Evolutionary conservation across 1,140 invertebrate genomes (phyloP).

Genomic region (Trichomalopsis sarcophagae): DNA sequence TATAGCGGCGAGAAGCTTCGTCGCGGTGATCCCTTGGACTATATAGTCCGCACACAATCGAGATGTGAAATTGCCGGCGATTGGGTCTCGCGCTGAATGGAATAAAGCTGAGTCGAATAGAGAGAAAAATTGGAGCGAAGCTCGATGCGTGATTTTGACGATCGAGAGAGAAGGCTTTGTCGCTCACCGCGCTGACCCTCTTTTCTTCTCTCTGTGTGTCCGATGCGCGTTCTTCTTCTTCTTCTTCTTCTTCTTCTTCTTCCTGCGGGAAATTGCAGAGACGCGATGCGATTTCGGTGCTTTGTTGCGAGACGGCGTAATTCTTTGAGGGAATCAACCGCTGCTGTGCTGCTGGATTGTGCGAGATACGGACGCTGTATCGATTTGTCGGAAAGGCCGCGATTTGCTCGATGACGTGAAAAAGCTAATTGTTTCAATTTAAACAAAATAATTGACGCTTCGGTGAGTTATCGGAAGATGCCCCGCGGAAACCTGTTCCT

Average conservation of each 20-base stretch:
- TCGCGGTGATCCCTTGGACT: not conserved
- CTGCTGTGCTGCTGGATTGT: too few relatives aligned
- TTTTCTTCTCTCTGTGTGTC: not conserved
- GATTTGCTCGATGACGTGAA: too few relatives aligned
- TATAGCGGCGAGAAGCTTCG: not conserved
- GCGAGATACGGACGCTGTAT: too few relatives aligned
- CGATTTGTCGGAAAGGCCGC: too few relatives aligned
- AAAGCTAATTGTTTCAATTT: too few relatives aligned
- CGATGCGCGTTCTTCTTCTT: too few relatives aligned
- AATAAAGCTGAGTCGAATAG: not conserved
- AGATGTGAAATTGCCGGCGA: not conserved
- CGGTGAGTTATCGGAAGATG: too few relatives aligned
- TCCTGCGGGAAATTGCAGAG: not conserved
- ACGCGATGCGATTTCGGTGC: not conserved
- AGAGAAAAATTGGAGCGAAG: not conserved
- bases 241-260: too few relatives aligned
- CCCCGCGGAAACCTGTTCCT: too few relatives aligned
- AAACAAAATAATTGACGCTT: too few relatives aligned
- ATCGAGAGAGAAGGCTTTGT: not conserved
- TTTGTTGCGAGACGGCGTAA: not conserved
- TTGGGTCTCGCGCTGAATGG: not conserved
- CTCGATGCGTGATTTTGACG: not conserved
- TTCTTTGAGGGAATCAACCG: too few relatives aligned
- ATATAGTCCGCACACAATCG: not conserved
- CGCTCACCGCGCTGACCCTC: not conserved